Conservation (phyloP, 2,888 invertebrate genomes). For the Cheilosia impressa region DNA sequence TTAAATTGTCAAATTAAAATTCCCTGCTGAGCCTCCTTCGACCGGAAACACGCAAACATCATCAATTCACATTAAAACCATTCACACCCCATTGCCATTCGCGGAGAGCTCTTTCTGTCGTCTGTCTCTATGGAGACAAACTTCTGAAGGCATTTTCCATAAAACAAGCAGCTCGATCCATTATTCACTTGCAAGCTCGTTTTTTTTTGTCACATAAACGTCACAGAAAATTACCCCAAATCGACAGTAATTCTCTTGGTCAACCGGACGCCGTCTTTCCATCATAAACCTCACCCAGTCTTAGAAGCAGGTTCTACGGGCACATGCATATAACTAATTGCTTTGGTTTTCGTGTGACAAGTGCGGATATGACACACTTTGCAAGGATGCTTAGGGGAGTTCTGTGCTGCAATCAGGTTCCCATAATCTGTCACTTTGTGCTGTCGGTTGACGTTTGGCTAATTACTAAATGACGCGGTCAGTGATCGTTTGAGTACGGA, state of each 20-base stretch:
- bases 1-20: conserved; percentile 36
- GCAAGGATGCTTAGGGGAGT: neutral
- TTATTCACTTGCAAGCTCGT: conserved; percentile 60
- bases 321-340: conserved; percentile 34
- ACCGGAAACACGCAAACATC: conserved; percentile 32
- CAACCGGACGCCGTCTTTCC: conserved; percentile 57
- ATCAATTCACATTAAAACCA: conserved; percentile 56
- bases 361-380: conserved; percentile 18
- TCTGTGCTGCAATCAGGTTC: conserved; percentile 13
- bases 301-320: conserved; percentile 27
- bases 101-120: neutral
- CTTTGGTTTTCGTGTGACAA: conserved; percentile 11
- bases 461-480: neutral
- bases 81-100: conserved; percentile 22
- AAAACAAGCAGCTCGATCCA: conserved; percentile 43
- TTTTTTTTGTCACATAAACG: conserved; percentile 40
- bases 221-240: conserved; percentile 60
- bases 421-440: conserved; percentile 1
- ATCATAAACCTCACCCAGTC: conserved; percentile 40
- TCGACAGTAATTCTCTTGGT: conserved; percentile 54
- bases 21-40: conserved; percentile 10
- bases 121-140: neutral
- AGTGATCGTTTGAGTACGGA: neutral
- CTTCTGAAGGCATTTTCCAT: conserved; percentile 26
- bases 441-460: neutral